A percentile compares a stretch with the other conserved stretches of the same genome.
These are phyloP conservation scores for Helostoma temminkii DNA, from an alignment of 2,797 vertebrate species.

Conservation along the genomic window DNA sequence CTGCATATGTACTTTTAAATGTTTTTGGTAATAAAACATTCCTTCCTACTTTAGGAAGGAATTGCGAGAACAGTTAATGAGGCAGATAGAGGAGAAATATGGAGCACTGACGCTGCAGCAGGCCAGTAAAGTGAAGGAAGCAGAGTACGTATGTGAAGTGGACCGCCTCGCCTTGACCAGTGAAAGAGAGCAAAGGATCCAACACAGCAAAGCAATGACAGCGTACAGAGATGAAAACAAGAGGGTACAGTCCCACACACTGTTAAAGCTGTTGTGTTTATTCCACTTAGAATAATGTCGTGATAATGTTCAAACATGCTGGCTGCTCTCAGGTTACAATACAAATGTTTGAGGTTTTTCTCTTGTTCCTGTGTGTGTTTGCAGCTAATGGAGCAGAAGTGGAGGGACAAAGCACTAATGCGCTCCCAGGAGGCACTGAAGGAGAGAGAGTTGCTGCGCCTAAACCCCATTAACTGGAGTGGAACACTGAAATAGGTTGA, in stretches of 20 bases:
- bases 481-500: slow-evolving; percentile 79
- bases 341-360: slow-evolving; percentile 30
- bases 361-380: slow-evolving; percentile 5
- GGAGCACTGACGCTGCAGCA: slow-evolving; percentile 62
- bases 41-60: slow-evolving; percentile 71
- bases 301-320: slow-evolving; percentile 20
- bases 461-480: slow-evolving; percentile 87
- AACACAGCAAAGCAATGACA: slow-evolving; percentile 73
- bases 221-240: slow-evolving; percentile 84
- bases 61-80: slow-evolving; percentile 75
- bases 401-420: slow-evolving; percentile 80
- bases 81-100: slow-evolving; percentile 81
- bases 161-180: slow-evolving; percentile 65
- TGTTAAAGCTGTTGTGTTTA: slow-evolving; percentile 24
- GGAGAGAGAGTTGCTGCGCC: slow-evolving; percentile 78
- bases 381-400: slow-evolving; percentile 84
- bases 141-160: slow-evolving; percentile 58
- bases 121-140: slow-evolving; percentile 63
- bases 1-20: neutral
- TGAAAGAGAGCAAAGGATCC: slow-evolving; percentile 67
- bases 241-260: slow-evolving; percentile 62
- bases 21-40: neutral
- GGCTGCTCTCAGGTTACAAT: slow-evolving; percentile 46
- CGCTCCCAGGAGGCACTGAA: slow-evolving; percentile 79
- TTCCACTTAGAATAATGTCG: neutral